phyloP scores from a whole-genome alignment of 2,888 invertebrate genomes.

The Lumbricus terrestris region DNA sequence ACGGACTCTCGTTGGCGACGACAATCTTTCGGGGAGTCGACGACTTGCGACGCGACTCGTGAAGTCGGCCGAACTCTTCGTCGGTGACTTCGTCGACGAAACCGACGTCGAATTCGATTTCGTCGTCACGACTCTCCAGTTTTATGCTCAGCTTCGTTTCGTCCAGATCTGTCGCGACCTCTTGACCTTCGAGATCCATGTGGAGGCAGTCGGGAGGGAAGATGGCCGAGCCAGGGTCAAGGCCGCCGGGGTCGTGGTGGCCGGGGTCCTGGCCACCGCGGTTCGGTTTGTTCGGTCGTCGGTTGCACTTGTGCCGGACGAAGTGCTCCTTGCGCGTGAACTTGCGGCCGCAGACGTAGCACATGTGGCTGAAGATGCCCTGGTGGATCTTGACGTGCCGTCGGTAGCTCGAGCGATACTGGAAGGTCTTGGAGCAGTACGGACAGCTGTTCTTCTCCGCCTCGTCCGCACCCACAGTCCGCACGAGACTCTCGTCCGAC shows the following conservation, averaged over 20 bases:
- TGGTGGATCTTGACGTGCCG: slow-evolving; percentile 41
- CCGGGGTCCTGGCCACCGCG: neutral
- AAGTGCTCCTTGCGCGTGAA: slow-evolving; percentile 42
- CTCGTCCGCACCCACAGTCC: neutral
- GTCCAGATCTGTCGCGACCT: neutral
- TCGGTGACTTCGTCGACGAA: neutral
- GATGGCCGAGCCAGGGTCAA: neutral
- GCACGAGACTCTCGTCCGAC: neutral
- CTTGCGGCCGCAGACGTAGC: slow-evolving; percentile 39
- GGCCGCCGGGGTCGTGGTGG: neutral
- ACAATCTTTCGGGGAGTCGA: slow-evolving; percentile 31
- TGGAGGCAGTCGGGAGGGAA: too few relatives aligned
- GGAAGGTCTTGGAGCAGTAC: slow-evolving; percentile 37
- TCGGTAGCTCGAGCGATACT: slow-evolving; percentile 40
- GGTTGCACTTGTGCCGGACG: slow-evolving; percentile 40
- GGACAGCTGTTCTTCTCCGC: slow-evolving; percentile 30
- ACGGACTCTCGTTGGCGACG: neutral
- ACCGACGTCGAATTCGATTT: neutral
- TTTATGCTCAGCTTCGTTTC: slow-evolving; percentile 3
- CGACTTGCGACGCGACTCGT: slow-evolving; percentile 34
- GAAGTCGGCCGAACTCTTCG: neutral
- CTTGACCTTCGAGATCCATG: neutral
- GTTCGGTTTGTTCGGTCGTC: slow-evolving; percentile 35
- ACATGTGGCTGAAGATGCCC: slow-evolving; percentile 36
- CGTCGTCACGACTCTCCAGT: neutral